A percentile compares a stretch with the other conserved stretches of the same genome.
Evolutionary conservation across 2,888 invertebrate species (phyloP).

Genomic region (Mylabris sibirica): DNA sequence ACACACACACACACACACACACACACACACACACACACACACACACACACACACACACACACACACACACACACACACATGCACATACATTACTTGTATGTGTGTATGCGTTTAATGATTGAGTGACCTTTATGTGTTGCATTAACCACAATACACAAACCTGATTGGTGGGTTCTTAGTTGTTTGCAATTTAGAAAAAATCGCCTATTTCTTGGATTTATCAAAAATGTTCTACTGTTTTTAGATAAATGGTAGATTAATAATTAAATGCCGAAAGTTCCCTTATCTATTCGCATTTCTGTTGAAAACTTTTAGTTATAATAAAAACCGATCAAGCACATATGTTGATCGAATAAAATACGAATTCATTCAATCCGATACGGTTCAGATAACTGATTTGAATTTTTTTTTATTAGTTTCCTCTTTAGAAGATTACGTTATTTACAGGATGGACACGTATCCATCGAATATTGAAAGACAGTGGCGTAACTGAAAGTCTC

Average conservation of each 20-base stretch:
- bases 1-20: slow-evolving; percentile 37
- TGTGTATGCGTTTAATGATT: not conserved
- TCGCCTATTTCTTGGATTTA: slow-evolving; percentile 11
- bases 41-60: slow-evolving; percentile 39
- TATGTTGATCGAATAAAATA: slow-evolving; percentile 41
- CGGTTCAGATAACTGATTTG: slow-evolving; percentile 13
- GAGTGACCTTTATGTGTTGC: slow-evolving; percentile 36
- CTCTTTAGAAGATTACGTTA: slow-evolving; percentile 1
- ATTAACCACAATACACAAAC: slow-evolving; percentile 38
- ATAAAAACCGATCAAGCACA: slow-evolving; percentile 38
- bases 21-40: slow-evolving; percentile 30
- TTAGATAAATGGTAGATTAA: not conserved
- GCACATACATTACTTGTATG: slow-evolving; percentile 33
- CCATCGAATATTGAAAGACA: not conserved
- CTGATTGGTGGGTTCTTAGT: slow-evolving; percentile 43
- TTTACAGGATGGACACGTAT: slow-evolving; percentile 7
- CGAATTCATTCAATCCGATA: slow-evolving; percentile 38
- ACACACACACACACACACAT: too few relatives aligned
- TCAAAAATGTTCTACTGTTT: too few relatives aligned
- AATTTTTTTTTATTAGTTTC: slow-evolving; percentile 18
- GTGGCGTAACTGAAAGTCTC: too few relatives aligned
- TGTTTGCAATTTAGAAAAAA: slow-evolving; percentile 24
- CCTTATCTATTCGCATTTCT: slow-evolving; percentile 26
- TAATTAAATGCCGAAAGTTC: slow-evolving; percentile 16
- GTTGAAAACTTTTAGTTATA: slow-evolving; percentile 25